phyloP scores from a whole-genome alignment of 2,797 vertebrate genomes.

The Novumbra hubbsi region DNA sequence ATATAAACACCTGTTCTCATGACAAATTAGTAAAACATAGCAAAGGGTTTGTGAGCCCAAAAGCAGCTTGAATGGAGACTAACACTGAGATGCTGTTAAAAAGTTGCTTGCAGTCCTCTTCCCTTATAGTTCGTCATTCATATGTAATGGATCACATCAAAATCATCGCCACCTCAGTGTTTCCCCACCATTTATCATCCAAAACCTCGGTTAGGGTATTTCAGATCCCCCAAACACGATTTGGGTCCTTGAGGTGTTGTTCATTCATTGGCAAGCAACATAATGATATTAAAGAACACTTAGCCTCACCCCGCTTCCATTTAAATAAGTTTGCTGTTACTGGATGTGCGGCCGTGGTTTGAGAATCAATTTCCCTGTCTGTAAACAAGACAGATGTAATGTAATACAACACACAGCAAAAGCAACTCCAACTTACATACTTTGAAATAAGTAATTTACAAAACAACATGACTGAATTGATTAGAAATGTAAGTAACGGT shows the following conservation, averaged over 20 bases:
- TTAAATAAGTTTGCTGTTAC: conserved; percentile 57
- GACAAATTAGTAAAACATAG: conserved; percentile 48
- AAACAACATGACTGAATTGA: not conserved
- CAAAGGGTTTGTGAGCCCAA: conserved; percentile 38
- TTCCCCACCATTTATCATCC: not conserved
- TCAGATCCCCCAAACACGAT: conserved; percentile 10
- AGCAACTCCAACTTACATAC: not conserved
- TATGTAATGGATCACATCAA: conserved; percentile 19
- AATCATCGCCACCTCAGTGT: conserved; percentile 13
- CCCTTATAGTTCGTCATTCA: conserved; percentile 20
- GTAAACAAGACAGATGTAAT: conserved; percentile 47
- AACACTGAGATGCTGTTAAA: conserved; percentile 35
- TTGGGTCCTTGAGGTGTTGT: not conserved
- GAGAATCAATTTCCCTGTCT: conserved; percentile 98
- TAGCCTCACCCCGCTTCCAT: not conserved
- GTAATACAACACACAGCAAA: not conserved
- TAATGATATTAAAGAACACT: conserved; percentile 10
- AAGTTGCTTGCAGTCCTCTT: conserved; percentile 33
- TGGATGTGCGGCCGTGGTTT: conserved; percentile 97
- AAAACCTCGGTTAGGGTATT: not conserved
- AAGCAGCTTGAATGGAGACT: conserved; percentile 48
- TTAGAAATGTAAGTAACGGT: not conserved
- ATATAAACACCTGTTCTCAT: conserved; percentile 47
- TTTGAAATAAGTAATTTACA: not conserved
- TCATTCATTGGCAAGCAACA: not conserved